A percentile compares a stretch with the other conserved stretches of the same genome.
phyloP scores from a whole-genome alignment of 2,113 vertebrate genomes.

The Dicrurus megarhynchus region DNA sequence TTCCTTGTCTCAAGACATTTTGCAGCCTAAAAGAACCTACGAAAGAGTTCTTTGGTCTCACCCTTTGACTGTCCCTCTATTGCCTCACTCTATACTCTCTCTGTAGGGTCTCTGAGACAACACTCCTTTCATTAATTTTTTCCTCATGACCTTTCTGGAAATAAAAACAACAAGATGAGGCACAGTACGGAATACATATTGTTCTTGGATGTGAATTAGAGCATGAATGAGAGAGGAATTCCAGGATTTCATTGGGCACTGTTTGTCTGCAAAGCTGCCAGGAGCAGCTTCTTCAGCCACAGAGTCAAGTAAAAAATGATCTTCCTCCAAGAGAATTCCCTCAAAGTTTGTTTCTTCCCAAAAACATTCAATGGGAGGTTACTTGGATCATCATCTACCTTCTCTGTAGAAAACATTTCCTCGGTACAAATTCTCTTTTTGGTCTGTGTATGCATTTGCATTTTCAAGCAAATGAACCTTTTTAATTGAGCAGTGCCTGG shows the following conservation, averaged over 20 bases:
- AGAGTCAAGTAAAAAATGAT: background rate
- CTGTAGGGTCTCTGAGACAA: background rate
- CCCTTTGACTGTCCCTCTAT: background rate
- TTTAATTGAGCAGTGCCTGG: background rate
- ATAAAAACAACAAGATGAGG: background rate
- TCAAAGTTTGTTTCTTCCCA: background rate
- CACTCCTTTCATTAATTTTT: background rate
- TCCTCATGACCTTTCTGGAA: background rate
- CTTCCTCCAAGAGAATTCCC: background rate
- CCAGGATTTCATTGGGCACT: background rate
- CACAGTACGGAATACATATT: background rate
- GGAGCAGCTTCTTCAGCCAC: background rate
- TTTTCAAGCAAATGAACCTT: background rate
- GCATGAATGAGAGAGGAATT: background rate
- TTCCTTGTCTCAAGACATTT: background rate
- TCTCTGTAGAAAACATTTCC: background rate
- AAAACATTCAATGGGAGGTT: background rate
- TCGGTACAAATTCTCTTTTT: background rate
- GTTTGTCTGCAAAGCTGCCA: background rate
- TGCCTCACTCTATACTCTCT: background rate
- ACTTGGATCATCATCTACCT: background rate
- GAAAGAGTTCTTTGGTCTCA: background rate
- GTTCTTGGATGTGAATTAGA: background rate
- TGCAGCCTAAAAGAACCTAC: background rate
- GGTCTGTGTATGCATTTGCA: background rate